These are phyloP conservation scores for Drosophila leonis DNA, from an alignment of 2,888 invertebrate genomes.

Conservation along the genomic window DNA sequence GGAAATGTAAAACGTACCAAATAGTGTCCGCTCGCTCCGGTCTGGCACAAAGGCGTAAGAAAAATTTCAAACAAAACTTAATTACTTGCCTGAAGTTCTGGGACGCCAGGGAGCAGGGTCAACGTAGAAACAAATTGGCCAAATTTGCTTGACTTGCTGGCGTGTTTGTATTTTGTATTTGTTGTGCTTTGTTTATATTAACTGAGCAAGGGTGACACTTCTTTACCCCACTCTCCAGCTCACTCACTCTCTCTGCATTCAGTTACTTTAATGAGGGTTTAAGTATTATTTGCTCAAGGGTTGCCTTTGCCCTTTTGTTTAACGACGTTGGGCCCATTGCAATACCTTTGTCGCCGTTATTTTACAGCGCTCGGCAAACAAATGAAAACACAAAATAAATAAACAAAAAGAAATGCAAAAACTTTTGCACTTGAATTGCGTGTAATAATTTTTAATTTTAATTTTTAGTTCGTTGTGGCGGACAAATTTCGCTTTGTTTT, in stretches of 20 bases:
- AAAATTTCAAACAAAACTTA: constrained; percentile 78
- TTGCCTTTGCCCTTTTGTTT: constrained; percentile 75
- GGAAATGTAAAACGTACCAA: constrained; percentile 61
- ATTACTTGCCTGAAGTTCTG: constrained; percentile 61
- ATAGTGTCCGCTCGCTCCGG: constrained; percentile 72
- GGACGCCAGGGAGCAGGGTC: not conserved
- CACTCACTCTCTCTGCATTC: constrained; percentile 16
- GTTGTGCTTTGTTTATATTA: constrained; percentile 76
- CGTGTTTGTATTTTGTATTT: constrained; percentile 66
- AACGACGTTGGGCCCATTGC: constrained; percentile 46
- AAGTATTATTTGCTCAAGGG: constrained; percentile 79
- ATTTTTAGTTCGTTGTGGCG: constrained; percentile 71
- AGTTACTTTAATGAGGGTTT: constrained; percentile 79
- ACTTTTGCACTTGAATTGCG: constrained; percentile 54
- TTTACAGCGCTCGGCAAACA: constrained; percentile 30
- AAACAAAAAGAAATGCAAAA: constrained; percentile 26
- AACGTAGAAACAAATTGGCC: constrained; percentile 69
- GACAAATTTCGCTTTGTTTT: constrained; percentile 43
- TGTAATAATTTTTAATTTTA: constrained; percentile 79
- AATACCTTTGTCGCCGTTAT: constrained; percentile 58
- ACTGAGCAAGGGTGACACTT: constrained; percentile 78
- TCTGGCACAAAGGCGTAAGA: constrained; percentile 64
- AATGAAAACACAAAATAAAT: constrained; percentile 24
- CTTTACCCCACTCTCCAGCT: constrained; percentile 19
- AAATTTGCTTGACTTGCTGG: constrained; percentile 77